Percentiles rank a stretch among this genome's conserved stretches.
These are phyloP conservation scores for Stomatorhinus ivindoensis DNA, from an alignment of 2,113 vertebrate species.

Conservation along the genomic window DNA sequence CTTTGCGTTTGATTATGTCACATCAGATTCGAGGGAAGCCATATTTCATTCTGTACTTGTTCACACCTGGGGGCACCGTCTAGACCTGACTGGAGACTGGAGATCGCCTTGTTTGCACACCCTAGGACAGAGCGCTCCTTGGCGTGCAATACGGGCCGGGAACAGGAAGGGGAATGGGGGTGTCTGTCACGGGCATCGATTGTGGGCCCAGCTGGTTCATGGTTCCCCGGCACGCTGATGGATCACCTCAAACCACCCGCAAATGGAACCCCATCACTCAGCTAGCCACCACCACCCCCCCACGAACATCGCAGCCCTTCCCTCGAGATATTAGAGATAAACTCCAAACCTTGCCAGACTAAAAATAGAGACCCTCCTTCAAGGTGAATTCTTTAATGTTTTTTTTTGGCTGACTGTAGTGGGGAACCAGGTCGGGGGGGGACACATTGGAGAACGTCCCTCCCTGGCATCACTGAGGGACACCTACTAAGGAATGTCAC, in stretches of 20 bases:
- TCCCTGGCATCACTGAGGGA: not conserved
- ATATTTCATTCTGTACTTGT: not conserved
- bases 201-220: not conserved
- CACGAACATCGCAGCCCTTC: not conserved
- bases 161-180: not conserved
- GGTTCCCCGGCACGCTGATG: not conserved
- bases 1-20: not conserved
- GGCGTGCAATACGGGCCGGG: not conserved
- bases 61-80: not conserved
- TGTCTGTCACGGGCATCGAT: not conserved
- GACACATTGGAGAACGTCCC: not conserved
- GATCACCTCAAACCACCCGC: slow-evolving; percentile 12
- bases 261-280: slow-evolving; percentile 16
- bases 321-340: not conserved
- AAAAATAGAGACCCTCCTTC: not conserved
- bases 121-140: not conserved
- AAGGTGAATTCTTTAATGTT: not conserved
- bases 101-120: not conserved
- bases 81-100: not conserved
- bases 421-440: not conserved
- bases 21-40: not conserved
- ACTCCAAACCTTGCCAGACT: not conserved
- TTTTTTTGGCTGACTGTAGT: not conserved
- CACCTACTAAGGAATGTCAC: not conserved
- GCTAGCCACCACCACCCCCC: not conserved